Conservation (phyloP, 2,113 vertebrate genomes). For the Cryptoleucopteryx plumbea region DNA sequence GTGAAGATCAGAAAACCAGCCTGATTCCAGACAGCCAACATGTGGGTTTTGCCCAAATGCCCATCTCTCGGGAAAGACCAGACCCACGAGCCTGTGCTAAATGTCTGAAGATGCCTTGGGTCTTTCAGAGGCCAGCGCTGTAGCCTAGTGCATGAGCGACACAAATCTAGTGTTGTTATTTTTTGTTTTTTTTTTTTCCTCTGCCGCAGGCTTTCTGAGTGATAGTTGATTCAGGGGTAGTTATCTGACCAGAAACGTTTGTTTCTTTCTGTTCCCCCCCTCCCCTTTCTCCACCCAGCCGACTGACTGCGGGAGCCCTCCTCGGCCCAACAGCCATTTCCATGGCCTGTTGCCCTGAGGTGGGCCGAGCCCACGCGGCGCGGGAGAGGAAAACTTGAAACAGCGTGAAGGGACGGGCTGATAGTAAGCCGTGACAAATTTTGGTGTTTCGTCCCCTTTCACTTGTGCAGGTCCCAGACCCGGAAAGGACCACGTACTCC, state of each 20-base stretch:
- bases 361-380: fast-evolving
- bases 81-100: fast-evolving
- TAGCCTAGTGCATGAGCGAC: fast-evolving
- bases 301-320: fast-evolving
- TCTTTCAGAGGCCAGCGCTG: not conserved
- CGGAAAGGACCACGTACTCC: not conserved
- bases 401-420: not conserved
- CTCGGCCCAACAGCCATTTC: too few species aligned
- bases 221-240: not conserved
- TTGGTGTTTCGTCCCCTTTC: not conserved
- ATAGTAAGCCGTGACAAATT: fast-evolving
- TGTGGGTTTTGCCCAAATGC: not conserved
- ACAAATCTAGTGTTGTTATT: too few species aligned
- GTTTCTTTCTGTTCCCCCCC: fast-evolving
- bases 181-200: too few species aligned
- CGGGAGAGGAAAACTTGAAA: fast-evolving
- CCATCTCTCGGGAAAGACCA: not conserved
- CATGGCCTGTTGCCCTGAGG: fast-evolving
- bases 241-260: not conserved
- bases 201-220: not conserved
- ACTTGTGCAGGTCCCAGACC: not conserved
- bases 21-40: not conserved
- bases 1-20: not conserved
- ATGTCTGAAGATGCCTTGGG: not conserved
- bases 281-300: fast-evolving